Evolutionary conservation across 2,888 invertebrate genomes (phyloP).

Genomic region (Meloe dianella): DNA sequence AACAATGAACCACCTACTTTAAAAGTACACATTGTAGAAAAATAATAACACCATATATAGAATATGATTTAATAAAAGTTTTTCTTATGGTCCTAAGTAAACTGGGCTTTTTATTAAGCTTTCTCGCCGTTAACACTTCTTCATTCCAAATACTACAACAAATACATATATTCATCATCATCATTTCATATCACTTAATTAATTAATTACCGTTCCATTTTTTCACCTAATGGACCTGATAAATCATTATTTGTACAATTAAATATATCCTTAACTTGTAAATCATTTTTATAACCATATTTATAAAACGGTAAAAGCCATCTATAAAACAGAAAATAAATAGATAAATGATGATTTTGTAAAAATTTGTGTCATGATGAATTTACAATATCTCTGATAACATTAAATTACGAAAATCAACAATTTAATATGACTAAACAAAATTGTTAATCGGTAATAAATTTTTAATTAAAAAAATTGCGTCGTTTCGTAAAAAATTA

Average conservation of each 20-base stretch:
- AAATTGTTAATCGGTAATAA: too few relatives aligned
- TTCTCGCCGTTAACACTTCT: slow-evolving; percentile 63
- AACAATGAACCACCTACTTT: slow-evolving; percentile 60
- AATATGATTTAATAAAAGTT: slow-evolving; percentile 68
- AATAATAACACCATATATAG: slow-evolving; percentile 66
- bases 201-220: slow-evolving; percentile 64
- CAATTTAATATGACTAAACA: too few relatives aligned
- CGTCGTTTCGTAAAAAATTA: too few relatives aligned
- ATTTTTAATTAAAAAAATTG: too few relatives aligned
- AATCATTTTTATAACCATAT: slow-evolving; percentile 68
- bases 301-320: slow-evolving; percentile 72
- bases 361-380: too few relatives aligned
- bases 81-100: slow-evolving; percentile 66
- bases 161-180: background rate
- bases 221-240: slow-evolving; percentile 71
- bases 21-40: slow-evolving; percentile 66
- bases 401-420: too few relatives aligned
- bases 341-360: too few relatives aligned
- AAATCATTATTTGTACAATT: slow-evolving; percentile 67
- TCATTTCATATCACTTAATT: slow-evolving; percentile 15
- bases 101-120: slow-evolving; percentile 64
- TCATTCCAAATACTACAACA: slow-evolving; percentile 65
- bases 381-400: too few relatives aligned
- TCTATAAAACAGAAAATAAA: slow-evolving; percentile 59
- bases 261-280: slow-evolving; percentile 71